These are phyloP conservation scores for Tylochromis polylepis DNA, from an alignment of 2,113 vertebrate genomes.

Conservation along the genomic window DNA sequence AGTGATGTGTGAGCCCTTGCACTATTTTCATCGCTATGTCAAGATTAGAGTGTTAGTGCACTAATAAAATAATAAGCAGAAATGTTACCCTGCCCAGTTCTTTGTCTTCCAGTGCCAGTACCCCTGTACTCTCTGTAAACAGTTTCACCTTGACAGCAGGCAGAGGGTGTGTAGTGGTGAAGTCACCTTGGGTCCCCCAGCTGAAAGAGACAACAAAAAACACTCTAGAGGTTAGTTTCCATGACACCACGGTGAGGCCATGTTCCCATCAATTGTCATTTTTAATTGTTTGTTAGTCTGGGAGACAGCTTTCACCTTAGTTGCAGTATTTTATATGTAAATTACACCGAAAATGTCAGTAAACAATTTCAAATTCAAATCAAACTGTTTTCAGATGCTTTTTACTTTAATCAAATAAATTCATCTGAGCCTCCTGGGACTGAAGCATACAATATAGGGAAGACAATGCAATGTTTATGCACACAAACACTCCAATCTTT, in stretches of 20 bases:
- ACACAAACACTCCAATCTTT: not conserved
- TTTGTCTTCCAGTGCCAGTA: slow-evolving; percentile 97
- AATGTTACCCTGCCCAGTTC: slow-evolving; percentile 91
- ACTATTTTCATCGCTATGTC: not conserved
- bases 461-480: not conserved
- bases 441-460: not conserved
- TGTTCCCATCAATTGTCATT: not conserved
- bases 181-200: slow-evolving; percentile 99
- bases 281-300: not conserved
- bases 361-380: not conserved
- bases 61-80: not conserved
- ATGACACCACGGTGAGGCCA: slow-evolving; percentile 2
- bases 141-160: slow-evolving; percentile 99
- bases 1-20: not conserved
- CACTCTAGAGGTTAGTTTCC: slow-evolving; percentile 50
- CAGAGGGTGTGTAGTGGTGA: slow-evolving; percentile 92
- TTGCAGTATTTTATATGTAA: not conserved
- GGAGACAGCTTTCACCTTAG: not conserved
- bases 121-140: slow-evolving; percentile 97
- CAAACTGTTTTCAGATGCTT: not conserved
- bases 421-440: not conserved
- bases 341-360: not conserved
- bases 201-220: slow-evolving; percentile 74
- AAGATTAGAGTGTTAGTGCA: not conserved
- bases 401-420: not conserved